Conservation (phyloP, 1,140 invertebrate species). For the Octopus bimaculoides region DNA sequence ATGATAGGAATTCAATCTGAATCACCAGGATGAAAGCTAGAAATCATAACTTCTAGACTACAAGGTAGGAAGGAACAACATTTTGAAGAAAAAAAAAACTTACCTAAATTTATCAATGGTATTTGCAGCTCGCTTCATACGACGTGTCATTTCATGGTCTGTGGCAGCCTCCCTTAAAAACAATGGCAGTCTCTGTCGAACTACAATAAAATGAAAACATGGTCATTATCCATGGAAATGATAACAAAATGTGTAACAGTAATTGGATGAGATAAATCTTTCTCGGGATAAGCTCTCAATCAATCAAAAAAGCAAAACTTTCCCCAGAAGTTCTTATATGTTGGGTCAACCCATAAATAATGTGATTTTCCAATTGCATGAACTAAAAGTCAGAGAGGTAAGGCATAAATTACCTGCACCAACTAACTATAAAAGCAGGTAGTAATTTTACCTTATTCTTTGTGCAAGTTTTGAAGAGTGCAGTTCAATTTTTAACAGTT, state of each 20-base stretch:
- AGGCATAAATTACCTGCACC: too few species aligned
- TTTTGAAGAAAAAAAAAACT: background rate
- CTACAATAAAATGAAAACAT: conserved; percentile 43
- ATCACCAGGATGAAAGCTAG: background rate
- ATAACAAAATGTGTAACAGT: too few species aligned
- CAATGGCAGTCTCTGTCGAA: conserved; percentile 67
- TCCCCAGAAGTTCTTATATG: background rate
- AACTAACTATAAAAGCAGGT: too few species aligned
- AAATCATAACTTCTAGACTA: background rate
- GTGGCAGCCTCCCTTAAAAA: conserved; percentile 75
- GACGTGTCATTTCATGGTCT: conserved; percentile 73
- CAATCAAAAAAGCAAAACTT: background rate
- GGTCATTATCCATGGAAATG: background rate
- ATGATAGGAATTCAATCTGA: background rate
- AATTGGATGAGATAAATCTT: too few species aligned
- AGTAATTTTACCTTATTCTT: too few species aligned
- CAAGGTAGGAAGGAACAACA: background rate
- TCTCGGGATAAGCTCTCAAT: background rate
- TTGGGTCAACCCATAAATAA: too few species aligned
- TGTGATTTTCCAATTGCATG: too few species aligned
- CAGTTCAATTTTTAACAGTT: too few species aligned
- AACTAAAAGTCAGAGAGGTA: too few species aligned
- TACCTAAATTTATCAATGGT: conserved; percentile 71
- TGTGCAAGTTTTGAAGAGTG: too few species aligned
- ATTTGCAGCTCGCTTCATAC: conserved; percentile 77